These are phyloP conservation scores for Meteorus sp. DNA, from an alignment of 1,140 invertebrate species.

Conservation along the genomic window DNA sequence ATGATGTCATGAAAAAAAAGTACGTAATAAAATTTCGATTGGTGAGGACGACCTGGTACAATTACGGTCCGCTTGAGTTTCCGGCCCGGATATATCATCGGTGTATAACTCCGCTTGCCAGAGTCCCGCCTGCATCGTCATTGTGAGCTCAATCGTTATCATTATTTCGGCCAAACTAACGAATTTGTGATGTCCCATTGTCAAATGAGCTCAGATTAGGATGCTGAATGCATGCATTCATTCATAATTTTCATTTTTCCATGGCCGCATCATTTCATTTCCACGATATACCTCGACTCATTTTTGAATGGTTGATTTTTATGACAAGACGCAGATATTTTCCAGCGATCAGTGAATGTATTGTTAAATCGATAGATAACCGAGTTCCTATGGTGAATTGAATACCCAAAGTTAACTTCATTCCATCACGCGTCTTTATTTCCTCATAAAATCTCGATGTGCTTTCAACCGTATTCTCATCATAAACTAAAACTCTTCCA, in stretches of 20 bases:
- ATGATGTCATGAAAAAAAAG: neutral
- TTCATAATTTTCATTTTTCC: constrained; percentile 40
- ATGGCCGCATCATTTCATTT: constrained; percentile 43
- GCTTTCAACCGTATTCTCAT: neutral
- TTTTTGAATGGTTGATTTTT: too few species aligned
- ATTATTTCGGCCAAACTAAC: constrained; percentile 21
- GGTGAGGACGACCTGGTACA: constrained; percentile 48
- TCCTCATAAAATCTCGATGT: neutral
- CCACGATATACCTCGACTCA: too few species aligned
- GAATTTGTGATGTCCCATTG: constrained; percentile 3
- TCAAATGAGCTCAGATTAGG: neutral
- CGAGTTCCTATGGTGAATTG: constrained; percentile 30
- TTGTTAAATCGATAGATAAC: constrained; percentile 53
- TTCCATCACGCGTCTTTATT: neutral
- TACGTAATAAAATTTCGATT: neutral
- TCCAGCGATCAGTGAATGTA: constrained; percentile 36
- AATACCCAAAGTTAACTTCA: constrained; percentile 6
- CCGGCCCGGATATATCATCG: constrained; percentile 49
- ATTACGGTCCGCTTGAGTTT: constrained; percentile 55
- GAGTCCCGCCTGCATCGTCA: constrained; percentile 15
- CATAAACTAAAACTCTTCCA: too few species aligned
- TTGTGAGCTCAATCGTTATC: constrained; percentile 15
- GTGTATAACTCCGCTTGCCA: neutral
- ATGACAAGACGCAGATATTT: constrained; percentile 34
- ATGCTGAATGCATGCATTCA: neutral